phyloP scores from a whole-genome alignment of 2,113 vertebrate genomes.

The Hylia prasina region DNA sequence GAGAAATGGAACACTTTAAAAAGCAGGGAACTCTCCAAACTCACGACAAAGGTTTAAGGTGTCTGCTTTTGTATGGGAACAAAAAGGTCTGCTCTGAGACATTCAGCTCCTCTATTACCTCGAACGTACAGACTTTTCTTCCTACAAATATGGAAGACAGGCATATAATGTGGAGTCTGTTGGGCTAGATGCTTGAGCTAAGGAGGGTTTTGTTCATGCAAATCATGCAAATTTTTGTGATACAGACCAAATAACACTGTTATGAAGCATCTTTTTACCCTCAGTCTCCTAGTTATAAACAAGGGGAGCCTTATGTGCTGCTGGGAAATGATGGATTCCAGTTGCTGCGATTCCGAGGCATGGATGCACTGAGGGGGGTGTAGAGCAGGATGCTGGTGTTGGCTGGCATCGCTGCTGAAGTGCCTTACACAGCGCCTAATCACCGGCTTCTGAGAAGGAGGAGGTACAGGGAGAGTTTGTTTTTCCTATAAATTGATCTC shows the following conservation, averaged over 20 bases:
- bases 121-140: background rate
- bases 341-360: background rate
- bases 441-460: constrained; percentile 7
- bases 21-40: background rate
- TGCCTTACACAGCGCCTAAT: background rate
- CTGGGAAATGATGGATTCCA: background rate
- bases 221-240: background rate
- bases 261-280: background rate
- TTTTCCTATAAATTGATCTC: constrained; percentile 51
- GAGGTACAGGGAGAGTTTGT: background rate
- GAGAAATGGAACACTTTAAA: background rate
- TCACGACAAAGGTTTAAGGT: background rate
- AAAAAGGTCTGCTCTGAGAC: background rate
- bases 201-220: background rate
- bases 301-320: background rate
- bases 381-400: background rate
- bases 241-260: background rate
- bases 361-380: background rate
- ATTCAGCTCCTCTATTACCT: background rate
- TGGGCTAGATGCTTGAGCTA: background rate
- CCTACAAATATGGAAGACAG: background rate
- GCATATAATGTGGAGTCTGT: background rate
- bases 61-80: background rate
- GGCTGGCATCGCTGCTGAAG: background rate
- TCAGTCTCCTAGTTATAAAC: background rate